Percentiles rank a stretch among this genome's conserved stretches.
Evolutionary conservation across 2,113 vertebrate genomes (phyloP).

Genomic region (Rhynchomys soricoides): DNA sequence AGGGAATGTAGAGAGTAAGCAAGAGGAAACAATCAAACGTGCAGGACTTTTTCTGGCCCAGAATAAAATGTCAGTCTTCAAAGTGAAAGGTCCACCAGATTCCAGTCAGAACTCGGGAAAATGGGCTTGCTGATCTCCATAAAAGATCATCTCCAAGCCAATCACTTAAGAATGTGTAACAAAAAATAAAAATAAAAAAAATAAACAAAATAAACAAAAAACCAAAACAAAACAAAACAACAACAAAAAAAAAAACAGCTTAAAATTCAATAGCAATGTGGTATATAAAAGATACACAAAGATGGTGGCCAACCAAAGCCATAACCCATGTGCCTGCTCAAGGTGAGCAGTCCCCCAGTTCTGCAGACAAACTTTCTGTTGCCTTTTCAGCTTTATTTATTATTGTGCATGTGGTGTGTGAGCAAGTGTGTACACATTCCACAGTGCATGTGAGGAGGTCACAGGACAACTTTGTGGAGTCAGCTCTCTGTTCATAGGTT

Average conservation of each 20-base stretch:
- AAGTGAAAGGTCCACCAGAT: slow-evolving; percentile 15
- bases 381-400: neutral
- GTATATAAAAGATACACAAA: neutral
- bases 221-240: too few species aligned
- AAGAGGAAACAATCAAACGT: neutral
- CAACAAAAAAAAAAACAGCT: neutral
- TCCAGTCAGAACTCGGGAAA: neutral
- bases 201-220: too few species aligned
- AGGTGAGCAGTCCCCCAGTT: neutral
- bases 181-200: too few species aligned
- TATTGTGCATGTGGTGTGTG: neutral
- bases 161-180: neutral
- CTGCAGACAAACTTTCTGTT: neutral
- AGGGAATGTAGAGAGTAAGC: neutral
- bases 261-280: neutral
- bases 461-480: neutral
- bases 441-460: neutral
- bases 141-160: neutral
- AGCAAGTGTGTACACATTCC: too few species aligned
- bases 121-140: neutral
- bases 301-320: neutral
- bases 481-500: neutral
- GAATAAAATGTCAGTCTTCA: neutral
- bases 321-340: neutral
- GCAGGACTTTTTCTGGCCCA: neutral